Percentiles rank a stretch among this genome's conserved stretches.
Evolutionary conservation across 2,888 invertebrate species (phyloP).

Genomic region (Apoda limacodes): DNA sequence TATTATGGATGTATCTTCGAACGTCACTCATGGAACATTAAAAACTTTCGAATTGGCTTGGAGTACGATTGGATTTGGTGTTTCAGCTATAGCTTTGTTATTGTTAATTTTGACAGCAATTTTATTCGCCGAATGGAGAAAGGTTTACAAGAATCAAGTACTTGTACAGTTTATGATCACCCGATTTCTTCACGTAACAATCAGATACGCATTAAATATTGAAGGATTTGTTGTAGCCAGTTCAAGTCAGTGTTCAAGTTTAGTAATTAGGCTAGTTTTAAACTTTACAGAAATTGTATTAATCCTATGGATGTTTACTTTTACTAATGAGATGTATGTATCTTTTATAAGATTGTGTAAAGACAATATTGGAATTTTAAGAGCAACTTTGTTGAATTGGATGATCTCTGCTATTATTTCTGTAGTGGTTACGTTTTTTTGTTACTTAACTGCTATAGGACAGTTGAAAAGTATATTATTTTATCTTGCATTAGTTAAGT

Average conservation of each 20-base stretch:
- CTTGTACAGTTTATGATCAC: constrained; percentile 49
- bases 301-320: constrained; percentile 49
- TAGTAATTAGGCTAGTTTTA: background rate
- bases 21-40: no score
- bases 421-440: constrained; percentile 20
- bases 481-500: constrained; percentile 37
- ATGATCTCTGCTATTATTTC: constrained; percentile 27
- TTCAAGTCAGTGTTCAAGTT: no score
- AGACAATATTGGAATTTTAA: constrained; percentile 27
- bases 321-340: constrained; percentile 45
- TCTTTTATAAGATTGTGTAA: constrained; percentile 44
- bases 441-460: constrained; percentile 13
- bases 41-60: no score
- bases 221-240: no score
- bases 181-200: constrained; percentile 36
- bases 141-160: constrained; percentile 45
- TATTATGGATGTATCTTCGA: no score
- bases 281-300: constrained; percentile 39
- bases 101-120: constrained; percentile 40
- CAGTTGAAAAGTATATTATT: constrained; percentile 22
- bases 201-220: constrained; percentile 27
- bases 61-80: no score
- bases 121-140: constrained; percentile 47
- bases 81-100: constrained; percentile 33
- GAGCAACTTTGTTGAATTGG: constrained; percentile 38